phyloP scores from a whole-genome alignment of 2,888 invertebrate genomes.

The Brassicogethes aeneus region DNA sequence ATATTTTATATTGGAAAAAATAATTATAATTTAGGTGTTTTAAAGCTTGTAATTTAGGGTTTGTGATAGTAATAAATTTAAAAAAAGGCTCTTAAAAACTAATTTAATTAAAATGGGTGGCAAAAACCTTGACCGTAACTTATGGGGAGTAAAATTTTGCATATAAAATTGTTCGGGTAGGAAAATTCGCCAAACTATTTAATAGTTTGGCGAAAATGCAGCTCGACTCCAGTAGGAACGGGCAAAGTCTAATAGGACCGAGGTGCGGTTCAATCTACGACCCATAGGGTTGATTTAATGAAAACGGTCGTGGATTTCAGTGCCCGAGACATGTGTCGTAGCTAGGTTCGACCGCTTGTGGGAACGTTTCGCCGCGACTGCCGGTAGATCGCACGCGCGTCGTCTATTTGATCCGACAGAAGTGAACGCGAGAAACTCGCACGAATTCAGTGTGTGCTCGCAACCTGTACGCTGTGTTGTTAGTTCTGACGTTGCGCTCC shows the following conservation, averaged over 20 bases:
- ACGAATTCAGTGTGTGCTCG: constrained; percentile 48
- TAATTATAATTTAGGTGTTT: no score
- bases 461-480: constrained; percentile 34
- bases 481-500: constrained; percentile 26
- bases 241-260: constrained; percentile 15
- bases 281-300: constrained; percentile 8
- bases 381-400: constrained; percentile 49
- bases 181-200: background rate
- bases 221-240: constrained; percentile 7
- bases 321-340: constrained; percentile 14
- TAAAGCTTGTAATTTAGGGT: background rate
- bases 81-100: background rate
- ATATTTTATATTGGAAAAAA: no score
- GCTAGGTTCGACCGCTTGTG: constrained; percentile 12
- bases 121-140: background rate
- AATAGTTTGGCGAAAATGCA: constrained; percentile 9
- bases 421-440: constrained; percentile 37
- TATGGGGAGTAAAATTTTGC: constrained; percentile 8
- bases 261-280: constrained; percentile 17
- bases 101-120: background rate
- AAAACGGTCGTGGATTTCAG: background rate
- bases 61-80: background rate
- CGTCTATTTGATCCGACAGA: constrained; percentile 39
- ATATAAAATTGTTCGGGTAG: constrained; percentile 9
- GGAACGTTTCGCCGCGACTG: constrained; percentile 25